A percentile compares a stretch with the other conserved stretches of the same genome.
Conservation (phyloP, 2,888 invertebrate species). For the Pegoplata infirma region DNA sequence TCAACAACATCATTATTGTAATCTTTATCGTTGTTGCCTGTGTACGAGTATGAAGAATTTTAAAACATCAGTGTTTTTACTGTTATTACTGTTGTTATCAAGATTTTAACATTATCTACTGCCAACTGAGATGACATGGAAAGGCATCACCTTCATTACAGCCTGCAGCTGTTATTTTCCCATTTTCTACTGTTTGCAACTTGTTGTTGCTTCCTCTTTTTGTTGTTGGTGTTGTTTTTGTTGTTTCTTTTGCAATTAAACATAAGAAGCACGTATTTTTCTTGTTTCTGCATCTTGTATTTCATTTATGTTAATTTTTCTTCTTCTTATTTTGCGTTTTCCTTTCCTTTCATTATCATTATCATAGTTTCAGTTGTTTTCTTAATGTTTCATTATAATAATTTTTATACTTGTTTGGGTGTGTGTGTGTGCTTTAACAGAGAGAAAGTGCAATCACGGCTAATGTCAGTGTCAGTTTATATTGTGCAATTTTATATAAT, state of each 20-base stretch:
- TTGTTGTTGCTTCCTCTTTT: no score
- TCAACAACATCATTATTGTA: not conserved
- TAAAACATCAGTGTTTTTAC: not conserved
- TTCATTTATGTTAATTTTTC: not conserved
- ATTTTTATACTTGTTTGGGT: not conserved
- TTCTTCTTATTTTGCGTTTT: not conserved
- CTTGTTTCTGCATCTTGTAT: slow-evolving; percentile 3
- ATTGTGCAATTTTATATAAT: slow-evolving; percentile 24
- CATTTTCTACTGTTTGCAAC: not conserved
- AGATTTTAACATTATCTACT: not conserved
- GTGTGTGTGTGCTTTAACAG: no score
- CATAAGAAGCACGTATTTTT: slow-evolving; percentile 25
- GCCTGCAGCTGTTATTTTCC: slow-evolving; percentile 1
- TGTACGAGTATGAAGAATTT: not conserved
- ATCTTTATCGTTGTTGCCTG: not conserved
- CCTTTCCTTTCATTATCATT: not conserved
- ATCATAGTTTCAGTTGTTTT: not conserved
- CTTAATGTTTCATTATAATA: not conserved
- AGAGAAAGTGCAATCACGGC: slow-evolving; percentile 9
- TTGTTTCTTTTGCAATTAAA: slow-evolving; percentile 11
- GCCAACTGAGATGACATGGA: not conserved
- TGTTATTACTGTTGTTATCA: not conserved
- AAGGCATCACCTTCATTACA: slow-evolving; percentile 3
- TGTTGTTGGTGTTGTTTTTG: no score
- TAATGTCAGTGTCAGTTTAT: slow-evolving; percentile 29